Base-by-base conservation (phyloP, 2,797 vertebrate genomes). In the Champsocephalus esox region DNA sequence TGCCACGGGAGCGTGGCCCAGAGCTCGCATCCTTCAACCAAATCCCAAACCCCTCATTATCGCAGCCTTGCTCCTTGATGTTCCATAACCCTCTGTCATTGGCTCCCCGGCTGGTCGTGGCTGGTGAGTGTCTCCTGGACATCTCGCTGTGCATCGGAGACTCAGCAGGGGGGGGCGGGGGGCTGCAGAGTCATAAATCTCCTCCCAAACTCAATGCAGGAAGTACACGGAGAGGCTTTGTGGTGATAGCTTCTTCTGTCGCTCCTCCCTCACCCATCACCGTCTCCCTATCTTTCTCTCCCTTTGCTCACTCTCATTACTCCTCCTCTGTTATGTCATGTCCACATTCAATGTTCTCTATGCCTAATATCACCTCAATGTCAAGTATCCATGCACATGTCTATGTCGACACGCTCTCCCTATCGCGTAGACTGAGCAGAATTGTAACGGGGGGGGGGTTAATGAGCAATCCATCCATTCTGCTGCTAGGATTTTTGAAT, bases 181-280 rank as follows among this genome's bases (percentile, higher is more conserved):
- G 34, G 49, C 60, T 74, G 80, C 78, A 84, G 76, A 83, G 81
- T 87, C 84, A 89, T 91, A 86, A 92, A 93, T 91, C 84, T 82
- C 48, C 68, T 77, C 50, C 60, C 62, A 78, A 84, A 85, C 57
- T 80, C 81, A 85, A 70, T 77, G 71, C 80, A 82, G 86, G 78
- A 88, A 81, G 82, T 70, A 61, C 50, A 79, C 62, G 78, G 86
- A 75, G 70, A 69, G 54, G 52, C 67, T 58, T 61, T 63, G 49
- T 57, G 50, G 43, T 72, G 70, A 80, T 63, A 71, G 69, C 74
- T 49, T 45, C 56, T 48, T 69, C 50, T 70, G 48, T 57, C 32
- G 58, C 80, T 80, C 77, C 73, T 71, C 79, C 83, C 74, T 81
- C 68, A 59, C 80, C 78, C 69, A 75, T 85, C 76, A 65, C 50